Conservation (phyloP, 2,797 vertebrate genomes). For the Echeneis naucrates region DNA sequence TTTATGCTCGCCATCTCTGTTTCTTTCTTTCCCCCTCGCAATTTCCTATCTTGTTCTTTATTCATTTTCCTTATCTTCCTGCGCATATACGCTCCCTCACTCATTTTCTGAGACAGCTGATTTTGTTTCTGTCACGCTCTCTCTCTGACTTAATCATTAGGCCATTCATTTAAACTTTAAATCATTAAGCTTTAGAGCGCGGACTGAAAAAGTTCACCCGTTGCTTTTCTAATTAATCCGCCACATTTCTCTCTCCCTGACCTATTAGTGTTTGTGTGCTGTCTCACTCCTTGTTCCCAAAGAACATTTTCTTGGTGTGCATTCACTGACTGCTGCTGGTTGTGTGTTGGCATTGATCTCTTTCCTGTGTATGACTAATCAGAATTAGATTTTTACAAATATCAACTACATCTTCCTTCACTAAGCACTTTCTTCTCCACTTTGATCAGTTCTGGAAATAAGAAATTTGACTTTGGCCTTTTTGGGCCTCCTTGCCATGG, state of each 20-base stretch:
- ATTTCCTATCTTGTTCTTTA: slow-evolving; percentile 59
- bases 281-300: slow-evolving; percentile 23
- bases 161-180: slow-evolving; percentile 72
- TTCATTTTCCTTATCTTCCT: slow-evolving; percentile 58
- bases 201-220: slow-evolving; percentile 57
- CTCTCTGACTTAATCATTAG: slow-evolving; percentile 65
- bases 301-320: slow-evolving; percentile 5
- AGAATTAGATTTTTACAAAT: slow-evolving; percentile 56
- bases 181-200: slow-evolving; percentile 69
- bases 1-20: slow-evolving; percentile 55
- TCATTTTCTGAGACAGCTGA: slow-evolving; percentile 57
- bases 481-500: not conserved
- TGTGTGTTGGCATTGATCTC: slow-evolving; percentile 43
- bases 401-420: slow-evolving; percentile 33
- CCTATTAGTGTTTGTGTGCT: slow-evolving; percentile 35
- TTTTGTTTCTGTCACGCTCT: slow-evolving; percentile 60
- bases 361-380: slow-evolving; percentile 39
- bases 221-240: slow-evolving; percentile 72
- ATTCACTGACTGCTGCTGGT: slow-evolving; percentile 1
- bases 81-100: slow-evolving; percentile 51
- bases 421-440: slow-evolving; percentile 26
- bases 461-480: not conserved
- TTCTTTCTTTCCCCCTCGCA: slow-evolving; percentile 45
- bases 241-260: slow-evolving; percentile 49
- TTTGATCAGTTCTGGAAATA: not conserved